Evolutionary conservation across 2,113 vertebrate genomes (phyloP), one percentile per base, ranked within the genome.

Genomic region (Ochotona princeps): DNA sequence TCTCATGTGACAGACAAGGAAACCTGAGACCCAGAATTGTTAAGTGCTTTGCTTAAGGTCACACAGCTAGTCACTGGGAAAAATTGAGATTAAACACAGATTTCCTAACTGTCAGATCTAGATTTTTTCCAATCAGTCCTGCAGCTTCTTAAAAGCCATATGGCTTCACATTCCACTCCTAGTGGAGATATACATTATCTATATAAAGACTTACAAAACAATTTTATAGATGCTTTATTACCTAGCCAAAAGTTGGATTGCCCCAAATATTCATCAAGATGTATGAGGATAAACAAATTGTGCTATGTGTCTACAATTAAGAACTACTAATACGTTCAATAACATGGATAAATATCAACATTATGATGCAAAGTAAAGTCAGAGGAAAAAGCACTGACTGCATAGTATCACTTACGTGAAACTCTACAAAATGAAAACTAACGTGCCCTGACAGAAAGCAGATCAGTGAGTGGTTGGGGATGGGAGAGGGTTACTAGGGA

Each of bases 1-100:
- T 78, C 75, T 96, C 63, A 86, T 82, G 87, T 86, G 63, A 83
- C 44, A 87, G 89, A 93, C 28, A 80, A 87, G 44, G 35, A 72
- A 91, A 87, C 72, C 79, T 0, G 9, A 89, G 49, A 83, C 70
- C 44, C 92, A 94, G 91, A 87, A 76, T 75, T 96, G 92, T 96
- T 92, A 94, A 94, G 76, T 66, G 21, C 21, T 30, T 83, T 80
- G 38, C 86, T 89, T 95, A 80, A 93, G 70, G 91, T 94, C 83
- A 89, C 86, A 95, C 18, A 90, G 85, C 79, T 84, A 94, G 44
- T 88, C 93, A 94, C 81, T 83, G 85, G 83, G 90, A 95, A 96
- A 44, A 96, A 72, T 73, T 61, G 54, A 92, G 86, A 94, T 90
- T 96, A 93, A 96, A 96, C 15, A 82, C 79, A 93, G 75, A 95